These are phyloP conservation scores for Antrozous pallidus DNA, from an alignment of 2,797 vertebrate genomes.

Conservation along the genomic window DNA sequence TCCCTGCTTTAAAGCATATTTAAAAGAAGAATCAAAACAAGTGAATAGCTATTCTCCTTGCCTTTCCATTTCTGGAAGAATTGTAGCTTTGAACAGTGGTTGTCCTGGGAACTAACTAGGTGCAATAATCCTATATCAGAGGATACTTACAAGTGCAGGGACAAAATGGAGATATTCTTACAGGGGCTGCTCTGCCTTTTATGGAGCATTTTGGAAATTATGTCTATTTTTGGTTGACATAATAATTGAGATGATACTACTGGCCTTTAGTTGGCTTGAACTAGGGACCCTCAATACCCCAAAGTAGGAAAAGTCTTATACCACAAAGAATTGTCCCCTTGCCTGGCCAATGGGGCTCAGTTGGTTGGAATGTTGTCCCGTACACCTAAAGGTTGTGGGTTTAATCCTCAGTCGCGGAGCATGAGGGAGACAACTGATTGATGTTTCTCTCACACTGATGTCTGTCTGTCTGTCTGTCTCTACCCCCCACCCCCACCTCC, in stretches of 20 bases:
- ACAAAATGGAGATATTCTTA: constrained; percentile 3
- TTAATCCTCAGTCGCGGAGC: neutral
- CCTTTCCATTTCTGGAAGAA: neutral
- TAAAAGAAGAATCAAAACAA: constrained; percentile 24
- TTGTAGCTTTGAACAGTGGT: neutral
- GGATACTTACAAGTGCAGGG: neutral
- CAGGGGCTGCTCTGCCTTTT: neutral
- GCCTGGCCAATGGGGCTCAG: neutral
- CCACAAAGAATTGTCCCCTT: neutral
- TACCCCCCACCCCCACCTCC: too few species aligned
- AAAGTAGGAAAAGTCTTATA: neutral
- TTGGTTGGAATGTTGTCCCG: neutral
- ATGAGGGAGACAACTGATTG: neutral
- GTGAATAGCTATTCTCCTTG: neutral
- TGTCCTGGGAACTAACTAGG: neutral
- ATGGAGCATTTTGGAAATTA: neutral
- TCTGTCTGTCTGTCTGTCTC: too few species aligned
- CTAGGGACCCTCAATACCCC: neutral
- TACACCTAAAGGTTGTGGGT: neutral
- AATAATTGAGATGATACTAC: neutral
- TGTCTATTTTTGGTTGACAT: neutral
- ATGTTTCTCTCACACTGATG: neutral
- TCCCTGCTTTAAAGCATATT: neutral
- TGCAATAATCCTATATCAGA: neutral
- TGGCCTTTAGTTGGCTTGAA: neutral